Evolutionary conservation across 2,888 invertebrate species (phyloP).

Genomic region (Lycocerus yunnanus): DNA sequence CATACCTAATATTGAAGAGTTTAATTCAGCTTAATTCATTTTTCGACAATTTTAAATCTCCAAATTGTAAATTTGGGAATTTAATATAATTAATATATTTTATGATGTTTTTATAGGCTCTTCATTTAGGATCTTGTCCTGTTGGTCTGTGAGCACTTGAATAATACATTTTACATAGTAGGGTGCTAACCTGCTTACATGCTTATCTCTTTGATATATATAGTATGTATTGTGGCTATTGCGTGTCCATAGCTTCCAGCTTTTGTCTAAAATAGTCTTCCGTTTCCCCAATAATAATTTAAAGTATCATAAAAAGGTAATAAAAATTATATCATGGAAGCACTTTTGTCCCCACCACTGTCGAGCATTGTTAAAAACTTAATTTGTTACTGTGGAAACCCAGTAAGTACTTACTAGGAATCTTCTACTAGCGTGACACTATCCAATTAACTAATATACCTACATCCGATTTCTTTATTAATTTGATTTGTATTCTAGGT

Average conservation of each 20-base stretch:
- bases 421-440: background rate
- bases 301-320: background rate
- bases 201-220: too few relatives aligned
- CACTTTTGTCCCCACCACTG: background rate
- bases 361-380: background rate
- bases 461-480: background rate
- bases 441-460: background rate
- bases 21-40: too few relatives aligned
- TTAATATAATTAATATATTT: too few relatives aligned
- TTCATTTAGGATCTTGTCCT: too few relatives aligned
- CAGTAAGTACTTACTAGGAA: background rate
- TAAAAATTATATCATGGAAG: background rate
- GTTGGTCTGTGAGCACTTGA: too few relatives aligned
- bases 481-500: background rate
- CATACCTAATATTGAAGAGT: too few relatives aligned
- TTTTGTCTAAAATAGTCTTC: background rate
- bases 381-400: background rate
- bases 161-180: too few relatives aligned
- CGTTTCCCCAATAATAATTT: background rate
- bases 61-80: too few relatives aligned
- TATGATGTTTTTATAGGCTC: too few relatives aligned
- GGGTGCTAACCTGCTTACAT: too few relatives aligned
- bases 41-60: too few relatives aligned
- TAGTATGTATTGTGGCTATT: background rate
- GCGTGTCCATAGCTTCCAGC: background rate